These are phyloP conservation scores for Protomyctophum bolini DNA, from an alignment of 2,113 vertebrate genomes.

Conservation along the genomic window DNA sequence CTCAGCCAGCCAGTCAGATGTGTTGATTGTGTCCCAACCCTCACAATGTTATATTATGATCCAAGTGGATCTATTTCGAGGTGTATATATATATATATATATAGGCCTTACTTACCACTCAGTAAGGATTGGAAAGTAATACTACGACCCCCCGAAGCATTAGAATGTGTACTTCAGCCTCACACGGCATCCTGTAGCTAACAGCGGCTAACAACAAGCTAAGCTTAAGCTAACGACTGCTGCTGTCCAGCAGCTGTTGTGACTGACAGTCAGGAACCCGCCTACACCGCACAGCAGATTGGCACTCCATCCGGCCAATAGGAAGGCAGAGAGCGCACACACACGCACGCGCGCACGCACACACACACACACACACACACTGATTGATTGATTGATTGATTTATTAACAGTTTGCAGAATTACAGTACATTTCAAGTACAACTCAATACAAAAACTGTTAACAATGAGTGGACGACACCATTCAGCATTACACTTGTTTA, in stretches of 20 bases:
- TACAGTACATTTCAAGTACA: no score
- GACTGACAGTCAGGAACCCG: background rate
- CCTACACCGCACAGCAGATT: background rate
- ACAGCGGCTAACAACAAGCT: constrained; percentile 16
- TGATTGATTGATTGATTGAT: no score
- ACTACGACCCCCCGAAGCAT: constrained; percentile 29
- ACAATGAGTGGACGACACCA: no score
- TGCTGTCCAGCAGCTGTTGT: no score
- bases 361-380: no score
- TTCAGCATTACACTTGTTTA: no score
- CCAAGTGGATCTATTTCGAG: no score
- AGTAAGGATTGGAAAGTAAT: background rate
- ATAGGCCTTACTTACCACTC: constrained; percentile 50
- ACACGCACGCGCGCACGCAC: no score
- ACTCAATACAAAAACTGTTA: no score
- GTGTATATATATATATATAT: background rate
- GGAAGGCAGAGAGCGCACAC: background rate
- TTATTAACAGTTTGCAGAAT: no score
- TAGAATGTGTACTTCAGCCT: background rate
- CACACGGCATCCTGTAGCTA: background rate
- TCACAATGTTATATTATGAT: background rate
- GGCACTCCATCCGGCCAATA: background rate
- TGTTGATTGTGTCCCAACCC: no score
- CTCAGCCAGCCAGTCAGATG: background rate
- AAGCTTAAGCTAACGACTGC: no score